These are phyloP conservation scores for Gymnocypris eckloni DNA, from an alignment of 2,797 vertebrate species.

Conservation along the genomic window DNA sequence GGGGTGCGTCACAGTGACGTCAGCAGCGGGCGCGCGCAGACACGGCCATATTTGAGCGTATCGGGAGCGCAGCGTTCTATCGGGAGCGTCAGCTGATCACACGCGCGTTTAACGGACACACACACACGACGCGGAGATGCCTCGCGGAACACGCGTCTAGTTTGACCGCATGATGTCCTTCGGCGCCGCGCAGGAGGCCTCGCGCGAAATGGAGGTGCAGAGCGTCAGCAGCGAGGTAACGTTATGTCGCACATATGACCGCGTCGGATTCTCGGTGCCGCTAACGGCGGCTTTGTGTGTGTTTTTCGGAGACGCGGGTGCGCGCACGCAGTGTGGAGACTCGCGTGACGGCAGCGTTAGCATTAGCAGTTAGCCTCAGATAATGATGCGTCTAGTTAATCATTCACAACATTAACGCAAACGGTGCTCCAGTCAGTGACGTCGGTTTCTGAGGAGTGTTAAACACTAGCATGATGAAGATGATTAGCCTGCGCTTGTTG, in stretches of 20 bases:
- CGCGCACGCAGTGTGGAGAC: slow-evolving; percentile 19
- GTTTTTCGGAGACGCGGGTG: not conserved
- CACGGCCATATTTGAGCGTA: slow-evolving; percentile 85
- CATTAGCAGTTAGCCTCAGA: not conserved
- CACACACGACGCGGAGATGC: slow-evolving; percentile 69
- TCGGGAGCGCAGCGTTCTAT: slow-evolving; percentile 73
- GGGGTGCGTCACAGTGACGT: slow-evolving; percentile 84
- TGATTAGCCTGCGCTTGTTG: slow-evolving; percentile 31
- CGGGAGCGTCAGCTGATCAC: slow-evolving; percentile 40
- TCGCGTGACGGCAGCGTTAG: slow-evolving; percentile 29
- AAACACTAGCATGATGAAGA: not conserved
- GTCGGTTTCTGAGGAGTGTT: not conserved
- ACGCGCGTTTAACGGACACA: slow-evolving; percentile 57
- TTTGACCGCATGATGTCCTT: slow-evolving; percentile 83
- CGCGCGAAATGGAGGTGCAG: slow-evolving; percentile 93
- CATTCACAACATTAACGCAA: not conserved
- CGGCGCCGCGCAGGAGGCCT: slow-evolving; percentile 67
- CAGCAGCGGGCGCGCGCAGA: slow-evolving; percentile 77
- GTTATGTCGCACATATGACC: slow-evolving; percentile 64
- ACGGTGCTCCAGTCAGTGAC: not conserved
- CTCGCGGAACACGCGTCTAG: slow-evolving; percentile 77
- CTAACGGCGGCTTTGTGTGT: not conserved
- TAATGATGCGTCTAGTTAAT: not conserved
- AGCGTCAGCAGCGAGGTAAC: slow-evolving; percentile 79
- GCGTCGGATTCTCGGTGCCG: not conserved